Base-by-base conservation (phyloP, 1,140 invertebrate species). In the Chymomyza costata region DNA sequence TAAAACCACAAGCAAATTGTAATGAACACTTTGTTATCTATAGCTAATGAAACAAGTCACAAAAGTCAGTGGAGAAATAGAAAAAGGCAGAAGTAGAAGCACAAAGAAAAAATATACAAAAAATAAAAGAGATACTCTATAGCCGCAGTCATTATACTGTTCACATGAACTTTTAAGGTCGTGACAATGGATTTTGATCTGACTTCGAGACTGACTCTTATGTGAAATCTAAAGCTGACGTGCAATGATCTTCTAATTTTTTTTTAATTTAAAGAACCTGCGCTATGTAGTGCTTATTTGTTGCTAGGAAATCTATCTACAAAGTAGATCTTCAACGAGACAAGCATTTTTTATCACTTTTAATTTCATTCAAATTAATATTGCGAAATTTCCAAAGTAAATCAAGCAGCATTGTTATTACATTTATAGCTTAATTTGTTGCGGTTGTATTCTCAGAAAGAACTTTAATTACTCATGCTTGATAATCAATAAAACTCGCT, bases 121-220 rank as follows among this genome's bases (percentile, higher is more conserved):
- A 31, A 53, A 61, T 19, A 28, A 38, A 43, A 46, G n/a, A n/a
- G n/a, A n/a, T n/a, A n/a, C n/a, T n/a, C n/a, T n/a, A 48, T 38
- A 44, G 34, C 44, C 44, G 57, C 46, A 74, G 67, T 58, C 52
- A 56, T 38, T 47, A 13, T n/a, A 38, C 46, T 49, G 34, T 51
- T 56, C 46, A 32, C 58, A 52, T 65, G 44, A 62, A 57, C 62
- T 52, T 65, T 47, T 62, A 47, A 60, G 71, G 63, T 78, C 71
- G 73, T 78, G 71, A 80, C 66, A 78, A 71, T 78, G 67, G 65
- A 52, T 65, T 60, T 71, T 55, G 52, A 73, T 66, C 67, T 48
- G 47, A 25, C 8, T 48, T 28, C 40, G 46, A 55, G n/a, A n/a
- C n/a, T n/a, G n/a, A n/a, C n/a, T n/a, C n/a, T n/a, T n/a, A n/a